A percentile compares a stretch with the other conserved stretches of the same genome.
phyloP scores from a whole-genome alignment of 2,888 invertebrate genomes.

The Rhagium mordax region DNA sequence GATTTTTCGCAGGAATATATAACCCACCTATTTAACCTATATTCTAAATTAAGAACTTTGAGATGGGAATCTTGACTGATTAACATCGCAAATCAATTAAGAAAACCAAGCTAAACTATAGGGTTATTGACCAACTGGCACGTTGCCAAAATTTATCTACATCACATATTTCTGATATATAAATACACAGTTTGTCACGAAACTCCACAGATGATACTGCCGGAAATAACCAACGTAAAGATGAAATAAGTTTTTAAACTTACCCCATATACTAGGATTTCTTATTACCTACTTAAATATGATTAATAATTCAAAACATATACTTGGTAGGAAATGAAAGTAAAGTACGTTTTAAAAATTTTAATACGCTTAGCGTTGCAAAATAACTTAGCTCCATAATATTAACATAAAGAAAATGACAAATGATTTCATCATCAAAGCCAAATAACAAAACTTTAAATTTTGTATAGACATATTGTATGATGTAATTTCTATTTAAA shows the following conservation, averaged over 20 bases:
- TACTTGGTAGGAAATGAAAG: background rate
- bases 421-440: no score
- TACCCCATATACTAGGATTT: background rate
- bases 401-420: background rate
- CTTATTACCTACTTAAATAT: background rate
- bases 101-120: slow-evolving; percentile 13
- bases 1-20: background rate
- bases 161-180: slow-evolving; percentile 17
- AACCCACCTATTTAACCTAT: slow-evolving; percentile 16
- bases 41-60: slow-evolving; percentile 15
- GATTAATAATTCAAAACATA: background rate
- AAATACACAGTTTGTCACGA: slow-evolving; percentile 3
- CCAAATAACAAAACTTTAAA: no score
- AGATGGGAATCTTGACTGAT: slow-evolving; percentile 8
- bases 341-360: background rate
- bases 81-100: slow-evolving; percentile 11
- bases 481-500: no score
- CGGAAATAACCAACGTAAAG: background rate
- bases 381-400: background rate
- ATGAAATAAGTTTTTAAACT: background rate
- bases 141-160: slow-evolving; percentile 16
- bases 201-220: background rate
- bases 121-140: slow-evolving; percentile 31
- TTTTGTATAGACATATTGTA: no score
- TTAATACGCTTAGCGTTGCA: background rate